Evolutionary conservation across 2,888 invertebrate species (phyloP).

Genomic region (Rhodophaea formosa): DNA sequence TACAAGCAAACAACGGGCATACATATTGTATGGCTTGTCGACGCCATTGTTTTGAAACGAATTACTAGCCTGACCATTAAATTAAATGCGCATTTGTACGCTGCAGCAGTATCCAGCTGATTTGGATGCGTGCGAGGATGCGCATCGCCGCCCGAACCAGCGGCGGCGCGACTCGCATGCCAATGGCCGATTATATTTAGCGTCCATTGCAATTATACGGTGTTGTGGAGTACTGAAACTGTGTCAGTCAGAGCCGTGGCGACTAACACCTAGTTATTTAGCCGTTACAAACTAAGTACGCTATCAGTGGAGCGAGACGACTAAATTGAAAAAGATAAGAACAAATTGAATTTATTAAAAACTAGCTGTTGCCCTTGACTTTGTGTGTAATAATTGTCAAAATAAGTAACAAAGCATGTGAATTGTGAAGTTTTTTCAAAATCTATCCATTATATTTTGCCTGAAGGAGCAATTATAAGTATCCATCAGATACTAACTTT

Average conservation of each 20-base stretch:
- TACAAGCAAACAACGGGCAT: conserved; percentile 22
- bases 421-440: too few species aligned
- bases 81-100: conserved; percentile 70
- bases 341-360: too few species aligned
- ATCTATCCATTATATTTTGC: too few species aligned
- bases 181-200: conserved; percentile 71
- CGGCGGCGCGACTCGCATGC: conserved; percentile 54
- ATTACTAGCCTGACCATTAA: conserved; percentile 56
- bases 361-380: too few species aligned
- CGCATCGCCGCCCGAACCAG: conserved; percentile 47
- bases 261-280: too few species aligned
- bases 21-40: conserved; percentile 34
- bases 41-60: conserved; percentile 54
- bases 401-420: too few species aligned
- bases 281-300: too few species aligned
- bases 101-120: conserved; percentile 55
- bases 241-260: conserved; percentile 43
- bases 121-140: conserved; percentile 66
- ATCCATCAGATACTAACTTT: too few species aligned
- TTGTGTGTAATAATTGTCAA: too few species aligned
- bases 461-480: too few species aligned
- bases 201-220: conserved; percentile 57
- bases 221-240: conserved; percentile 56
- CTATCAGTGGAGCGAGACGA: too few species aligned
- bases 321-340: too few species aligned